Percentiles rank a stretch among this genome's conserved stretches.
phyloP scores from a whole-genome alignment of 2,797 vertebrate genomes.

The Melanotaenia pygmaea region DNA sequence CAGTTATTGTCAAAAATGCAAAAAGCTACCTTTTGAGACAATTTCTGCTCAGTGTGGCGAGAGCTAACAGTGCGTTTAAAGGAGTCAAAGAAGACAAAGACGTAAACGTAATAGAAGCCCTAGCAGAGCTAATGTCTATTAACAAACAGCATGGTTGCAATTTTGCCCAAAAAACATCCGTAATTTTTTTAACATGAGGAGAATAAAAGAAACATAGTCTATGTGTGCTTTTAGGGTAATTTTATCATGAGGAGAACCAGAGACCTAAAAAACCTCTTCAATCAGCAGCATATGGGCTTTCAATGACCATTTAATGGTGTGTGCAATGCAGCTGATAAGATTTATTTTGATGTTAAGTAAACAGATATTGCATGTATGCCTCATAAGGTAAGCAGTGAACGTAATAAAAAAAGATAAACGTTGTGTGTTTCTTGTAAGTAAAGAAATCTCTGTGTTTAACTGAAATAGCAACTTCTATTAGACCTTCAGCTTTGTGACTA shows the following conservation, averaged over 20 bases:
- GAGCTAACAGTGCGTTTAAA: conserved; percentile 31
- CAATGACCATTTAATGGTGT: conserved; percentile 23
- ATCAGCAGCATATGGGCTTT: conserved; percentile 27
- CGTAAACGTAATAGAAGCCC: conserved; percentile 26
- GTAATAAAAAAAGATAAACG: conserved; percentile 42
- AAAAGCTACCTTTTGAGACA: not conserved
- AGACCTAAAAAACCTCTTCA: conserved; percentile 54
- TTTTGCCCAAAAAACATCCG: conserved; percentile 51
- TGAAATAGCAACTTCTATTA: conserved; percentile 40
- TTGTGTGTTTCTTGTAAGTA: conserved; percentile 35
- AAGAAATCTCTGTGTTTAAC: conserved; percentile 51
- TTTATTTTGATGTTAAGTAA: conserved; percentile 14
- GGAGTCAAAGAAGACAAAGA: conserved; percentile 54
- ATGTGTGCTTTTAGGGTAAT: conserved; percentile 64
- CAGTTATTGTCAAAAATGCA: not conserved
- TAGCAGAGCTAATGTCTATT: conserved; percentile 36
- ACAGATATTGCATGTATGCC: conserved; percentile 22
- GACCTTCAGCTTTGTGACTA: conserved; percentile 38
- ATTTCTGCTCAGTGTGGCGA: conserved; percentile 27
- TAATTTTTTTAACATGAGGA: conserved; percentile 47
- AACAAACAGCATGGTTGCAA: conserved; percentile 57
- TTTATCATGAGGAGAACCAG: conserved; percentile 59
- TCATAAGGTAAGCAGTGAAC: not conserved
- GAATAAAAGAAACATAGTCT: conserved; percentile 64
- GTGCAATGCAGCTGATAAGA: conserved; percentile 36